Evolutionary conservation across 2,888 invertebrate genomes (phyloP).

Genomic region (Machimus atricapillus): DNA sequence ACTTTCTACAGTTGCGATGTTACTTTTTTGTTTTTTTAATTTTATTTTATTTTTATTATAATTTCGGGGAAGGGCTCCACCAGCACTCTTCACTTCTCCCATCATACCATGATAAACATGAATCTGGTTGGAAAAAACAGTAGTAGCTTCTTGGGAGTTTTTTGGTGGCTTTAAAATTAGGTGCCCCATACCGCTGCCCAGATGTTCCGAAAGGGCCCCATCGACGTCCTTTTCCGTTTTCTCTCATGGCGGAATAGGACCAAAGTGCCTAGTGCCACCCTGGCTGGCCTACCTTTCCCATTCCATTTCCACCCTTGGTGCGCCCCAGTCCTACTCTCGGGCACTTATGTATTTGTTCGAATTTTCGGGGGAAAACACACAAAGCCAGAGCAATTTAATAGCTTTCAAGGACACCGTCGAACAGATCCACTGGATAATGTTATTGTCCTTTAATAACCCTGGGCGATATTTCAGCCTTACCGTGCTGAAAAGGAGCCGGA

Average conservation of each 20-base stretch:
- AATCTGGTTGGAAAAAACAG: background rate
- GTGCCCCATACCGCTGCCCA: background rate
- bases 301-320: background rate
- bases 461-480: background rate
- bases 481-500: background rate
- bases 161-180: background rate
- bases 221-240: background rate
- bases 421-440: background rate
- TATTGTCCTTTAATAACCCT: background rate
- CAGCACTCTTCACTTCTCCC: background rate
- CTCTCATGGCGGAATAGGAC: background rate
- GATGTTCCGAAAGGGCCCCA: background rate
- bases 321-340: background rate
- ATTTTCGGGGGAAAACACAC: background rate
- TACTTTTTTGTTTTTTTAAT: background rate
- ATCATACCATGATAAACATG: background rate
- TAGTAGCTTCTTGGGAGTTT: background rate
- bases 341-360: background rate
- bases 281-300: background rate
- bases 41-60: background rate
- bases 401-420: background rate
- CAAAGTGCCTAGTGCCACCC: background rate
- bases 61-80: background rate
- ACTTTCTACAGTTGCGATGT: conserved; percentile 21
- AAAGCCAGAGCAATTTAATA: background rate